Evolutionary conservation across 2,888 invertebrate genomes (phyloP), one percentile per base, ranked within the genome.

Genomic region (Standfussiana lucernea): DNA sequence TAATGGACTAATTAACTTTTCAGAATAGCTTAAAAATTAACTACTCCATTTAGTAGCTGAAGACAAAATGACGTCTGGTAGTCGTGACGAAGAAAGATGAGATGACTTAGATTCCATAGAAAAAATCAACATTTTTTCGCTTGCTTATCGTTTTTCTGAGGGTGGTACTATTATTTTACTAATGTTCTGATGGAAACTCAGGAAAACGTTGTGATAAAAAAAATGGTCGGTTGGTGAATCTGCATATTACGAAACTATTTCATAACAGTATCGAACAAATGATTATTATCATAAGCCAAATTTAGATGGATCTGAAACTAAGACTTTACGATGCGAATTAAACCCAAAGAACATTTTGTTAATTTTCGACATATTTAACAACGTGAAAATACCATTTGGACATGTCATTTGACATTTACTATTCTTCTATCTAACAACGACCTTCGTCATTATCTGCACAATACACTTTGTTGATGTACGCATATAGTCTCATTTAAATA

Each of bases 371-470:
- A 78, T 68, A 15, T 71, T 74, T 65, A 64, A 61, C 62, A 77
- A 72, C 71, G 80, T 78, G 86, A 82, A 70, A 82, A 86, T 74
- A 83, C 67, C 70, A 80, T 81, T 75, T 62, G 75, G 64, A 76
- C 71, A 78, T 69, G 67, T 76, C 21, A 59, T 69, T 61, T 75
- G 65, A 69, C 74, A 68, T 47, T 53, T 32, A 32, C 42, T 45
- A 81, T 82, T 80, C 77, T 81, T 75, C 0, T 37, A 47, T 62
- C 75, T n/a, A 40, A 77, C 53, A 75, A 78, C 66, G 68, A 72
- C 42, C 67, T 74, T 53, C 53, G 69, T 74, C 35, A 67, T 64
- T 61, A 61, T 53, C 50, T 71, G 11, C 45, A 86, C 80, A 86
- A 86, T 75, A 80, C 47, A 32, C 69, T 70, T 86, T 87, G 76